Base-by-base conservation (phyloP, 2,888 invertebrate species). In the Andrena bicolor region DNA sequence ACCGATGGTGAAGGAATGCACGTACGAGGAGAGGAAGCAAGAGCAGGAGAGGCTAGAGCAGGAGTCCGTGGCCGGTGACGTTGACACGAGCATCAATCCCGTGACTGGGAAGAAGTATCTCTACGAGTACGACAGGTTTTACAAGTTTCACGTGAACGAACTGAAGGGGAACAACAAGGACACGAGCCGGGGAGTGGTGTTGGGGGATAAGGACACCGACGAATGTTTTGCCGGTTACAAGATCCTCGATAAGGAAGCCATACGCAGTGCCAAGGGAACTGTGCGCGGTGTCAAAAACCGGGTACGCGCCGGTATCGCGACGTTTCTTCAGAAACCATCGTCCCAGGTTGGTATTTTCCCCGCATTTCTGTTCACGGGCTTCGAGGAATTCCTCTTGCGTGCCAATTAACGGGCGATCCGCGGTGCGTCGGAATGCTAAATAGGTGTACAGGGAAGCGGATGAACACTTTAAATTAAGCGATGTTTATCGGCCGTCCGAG, bases 211-310 rank as follows among this genome's bases (percentile, higher is more conserved):
- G 88, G 95, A 96, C 88, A 92, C 91, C 71, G 94, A 94, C 81
- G 97, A 97, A 92, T 96, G 96, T 87, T 98, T 98, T 92, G 98
- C 97, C 10, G 97, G 98, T 10, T 96, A 96, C 87, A 97, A 96
- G 95, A 97, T 97, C 94, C 93, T 95, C 76, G 95, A 95, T 80
- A 96, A 96, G 56, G 96, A 97, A 72, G 97, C 98, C 74, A 98
- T 99, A 92, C 96, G 97, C 87, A 98, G 99, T 94, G 96, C 97
- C 73, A 98, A 97, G 93, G 99, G 99, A 65, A 98, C 98, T 13
- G 97, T 99, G 88, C 96, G 99, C 64, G 99, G 99, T 81, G 98
- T 99, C 84, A 98, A 98, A 95, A 99, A 99, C 95, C 96, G 98
- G 89, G 99, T 99, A 76, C 95, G 98, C 87, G 98, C 98, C 85